Evolutionary conservation across 1,140 invertebrate species (phyloP), one percentile per base, ranked within the genome.

Genomic region (Procambarus clarkii): DNA sequence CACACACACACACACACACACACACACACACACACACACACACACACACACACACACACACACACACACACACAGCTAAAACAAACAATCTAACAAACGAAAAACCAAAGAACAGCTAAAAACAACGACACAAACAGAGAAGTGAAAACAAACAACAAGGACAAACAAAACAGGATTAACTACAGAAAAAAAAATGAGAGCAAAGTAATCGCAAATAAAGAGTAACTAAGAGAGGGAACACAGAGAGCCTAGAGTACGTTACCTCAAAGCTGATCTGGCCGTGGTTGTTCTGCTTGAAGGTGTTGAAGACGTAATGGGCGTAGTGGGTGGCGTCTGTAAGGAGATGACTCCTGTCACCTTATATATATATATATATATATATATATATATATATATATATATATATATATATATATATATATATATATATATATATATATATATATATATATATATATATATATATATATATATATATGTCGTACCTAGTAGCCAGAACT

Each of bases 301-400:
- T 91, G 34, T 85, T 91, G 54, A 91, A 91, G 15, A 91, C 88
- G 44, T 91, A 91, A 74, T 91, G 88, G 54, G 88, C 88, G 60
- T 91, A 91, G 13, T 91, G 88, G 2, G 50, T 85, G 4, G 88
- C 88, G 34, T 91, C 88, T 91, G 88, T 0, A 74, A 74, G 34
- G 74, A 11, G 24, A 60, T 2, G 50, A 54, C 44, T 78, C 21
- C 0, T 81, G 79, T 15, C 0, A 81, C n/a, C 0, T 0, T 54
- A 54, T 54, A 54, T 54, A 54, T 54, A 54, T 54, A 54, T 54
- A 54, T 54, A 54, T 54, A 54, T 54, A 54, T 54, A 54, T 54
- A 11, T 54, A 54, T 54, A 11, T 54, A 54, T 54, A 54, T 54
- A 54, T 54, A 54, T 54, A 54, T 54, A 54, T 54, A 54, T 54